These are phyloP conservation scores for Stichopus chloronotus DNA, from an alignment of 35 echinoderm and acorn worm genomes.

Conservation along the genomic window DNA sequence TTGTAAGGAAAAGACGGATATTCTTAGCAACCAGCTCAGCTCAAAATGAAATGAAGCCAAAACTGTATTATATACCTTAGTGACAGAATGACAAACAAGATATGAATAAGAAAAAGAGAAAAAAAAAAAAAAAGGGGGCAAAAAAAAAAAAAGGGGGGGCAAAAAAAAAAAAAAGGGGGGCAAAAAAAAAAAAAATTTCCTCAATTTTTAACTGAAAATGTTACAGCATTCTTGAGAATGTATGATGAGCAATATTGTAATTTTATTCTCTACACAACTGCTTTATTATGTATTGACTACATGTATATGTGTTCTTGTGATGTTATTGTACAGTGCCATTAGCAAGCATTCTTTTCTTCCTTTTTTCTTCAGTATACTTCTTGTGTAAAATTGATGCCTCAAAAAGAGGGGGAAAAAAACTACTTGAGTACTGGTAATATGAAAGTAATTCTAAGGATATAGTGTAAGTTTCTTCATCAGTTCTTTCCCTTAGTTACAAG, in stretches of 20 bases:
- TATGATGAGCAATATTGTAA: constrained; percentile 63
- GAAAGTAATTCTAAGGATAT: constrained; percentile 17
- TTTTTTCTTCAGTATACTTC: background rate
- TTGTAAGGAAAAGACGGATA: constrained; percentile 27
- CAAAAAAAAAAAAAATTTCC: constrained; percentile 11
- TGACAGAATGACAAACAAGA: background rate
- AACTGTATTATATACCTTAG: constrained; percentile 47
- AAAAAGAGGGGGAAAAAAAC: background rate
- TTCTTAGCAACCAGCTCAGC: constrained; percentile 49
- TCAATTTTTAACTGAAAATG: constrained; percentile 51
- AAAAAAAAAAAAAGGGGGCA: background rate
- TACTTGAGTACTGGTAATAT: constrained; percentile 6
- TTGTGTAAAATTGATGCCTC: background rate
- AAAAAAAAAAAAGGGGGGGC: constrained; percentile 11
- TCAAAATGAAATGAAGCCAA: constrained; percentile 55
- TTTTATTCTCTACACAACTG: constrained; percentile 64
- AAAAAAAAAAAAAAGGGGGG: background rate
- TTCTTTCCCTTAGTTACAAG: background rate
- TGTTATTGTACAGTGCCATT: constrained; percentile 39
- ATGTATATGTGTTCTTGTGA: constrained; percentile 50
- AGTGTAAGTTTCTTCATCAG: constrained; percentile 16
- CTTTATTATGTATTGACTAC: constrained; percentile 59
- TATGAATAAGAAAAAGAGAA: background rate
- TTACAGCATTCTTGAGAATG: constrained; percentile 49
- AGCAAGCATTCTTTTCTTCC: background rate